phyloP scores from a whole-genome alignment of 2,888 invertebrate species.

The Erebia aethiops region DNA sequence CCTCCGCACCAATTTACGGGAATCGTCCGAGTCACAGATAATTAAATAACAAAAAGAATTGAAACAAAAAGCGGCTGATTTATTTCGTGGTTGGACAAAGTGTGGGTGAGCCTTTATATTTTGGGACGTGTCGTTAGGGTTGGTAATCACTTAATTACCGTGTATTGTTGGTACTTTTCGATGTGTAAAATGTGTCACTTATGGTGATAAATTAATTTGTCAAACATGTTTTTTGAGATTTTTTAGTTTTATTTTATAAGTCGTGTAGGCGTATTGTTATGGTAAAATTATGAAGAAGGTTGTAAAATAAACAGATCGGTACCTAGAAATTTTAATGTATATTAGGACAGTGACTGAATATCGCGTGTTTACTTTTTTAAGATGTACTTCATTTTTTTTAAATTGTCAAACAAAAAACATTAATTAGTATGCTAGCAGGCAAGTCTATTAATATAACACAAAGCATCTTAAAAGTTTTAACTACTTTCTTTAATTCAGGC shows the following conservation, averaged over 20 bases:
- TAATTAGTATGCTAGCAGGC: too few species aligned
- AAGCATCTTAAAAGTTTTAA: too few species aligned
- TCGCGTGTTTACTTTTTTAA: too few species aligned
- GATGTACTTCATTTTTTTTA: too few species aligned
- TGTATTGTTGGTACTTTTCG: slow-evolving; percentile 41
- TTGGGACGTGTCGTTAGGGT: slow-evolving; percentile 32
- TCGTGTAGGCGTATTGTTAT: not conserved
- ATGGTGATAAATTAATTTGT: slow-evolving; percentile 34
- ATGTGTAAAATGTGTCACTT: slow-evolving; percentile 36
- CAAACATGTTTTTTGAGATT: slow-evolving; percentile 16
- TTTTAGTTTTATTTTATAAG: slow-evolving; percentile 1
- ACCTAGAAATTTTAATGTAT: not conserved
- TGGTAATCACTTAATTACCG: slow-evolving; percentile 42
- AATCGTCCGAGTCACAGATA: slow-evolving; percentile 66
- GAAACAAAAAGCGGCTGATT: slow-evolving; percentile 55
- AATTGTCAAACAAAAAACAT: too few species aligned
- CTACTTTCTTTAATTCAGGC: too few species aligned
- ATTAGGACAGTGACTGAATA: too few species aligned
- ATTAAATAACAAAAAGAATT: slow-evolving; percentile 73
- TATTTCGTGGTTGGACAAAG: slow-evolving; percentile 49
- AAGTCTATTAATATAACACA: too few species aligned
- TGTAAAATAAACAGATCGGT: not conserved
- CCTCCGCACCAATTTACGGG: slow-evolving; percentile 62
- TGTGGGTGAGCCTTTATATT: slow-evolving; percentile 43
- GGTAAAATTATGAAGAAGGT: not conserved